Evolutionary conservation across 2,113 vertebrate genomes (phyloP), one percentile per base, ranked within the genome.

Genomic region (Limnothrissa miodon): DNA sequence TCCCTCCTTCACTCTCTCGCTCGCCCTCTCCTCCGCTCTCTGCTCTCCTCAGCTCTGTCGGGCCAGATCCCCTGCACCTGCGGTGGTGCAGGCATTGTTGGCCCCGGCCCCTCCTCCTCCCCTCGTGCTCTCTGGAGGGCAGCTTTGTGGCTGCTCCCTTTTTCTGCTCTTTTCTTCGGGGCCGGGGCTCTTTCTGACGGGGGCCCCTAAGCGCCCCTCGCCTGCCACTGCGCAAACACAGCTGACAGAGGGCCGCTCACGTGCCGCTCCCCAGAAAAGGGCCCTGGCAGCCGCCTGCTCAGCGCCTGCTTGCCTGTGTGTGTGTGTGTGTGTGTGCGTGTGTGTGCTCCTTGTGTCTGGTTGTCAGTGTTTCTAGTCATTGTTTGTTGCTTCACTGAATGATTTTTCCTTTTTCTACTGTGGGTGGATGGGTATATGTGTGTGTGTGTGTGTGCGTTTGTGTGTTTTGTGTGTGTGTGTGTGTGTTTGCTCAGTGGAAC

Each of bases 211-310:
- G 92, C 5, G 88, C 92, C 92, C 92, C 91, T 91, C 92, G 90
- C 91, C 91, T 92, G 89, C 91, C 89, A 86, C 86, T 92, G 90
- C 88, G 92, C 93, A 95, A 95, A 95, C 94, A 94, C 95, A 95
- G 95, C 94, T 95, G 95, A 95, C 92, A 92, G 92, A 93, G 93
- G 91, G 89, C 90, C 44, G 90, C 93, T 95, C 94, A 91, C 94
- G 94, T 95, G 94, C 93, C 88, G 79, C 88, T 89, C 91, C 80
- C 25, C 89, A 88, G 1, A 42, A 42, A 42, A 66, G 25, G 93
- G 93, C 88, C 91, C 92, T 83, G 53, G 82, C 86, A 66, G 81
- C 83, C 80, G 85, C 79, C 84, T 79, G 81, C 91, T 79, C 88
- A 89, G 66, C 66, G 66, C 13, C 25, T 17, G 66, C 29, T 33